Conservation (phyloP, 2,797 vertebrate genomes). For the Argyrosomus regius region DNA sequence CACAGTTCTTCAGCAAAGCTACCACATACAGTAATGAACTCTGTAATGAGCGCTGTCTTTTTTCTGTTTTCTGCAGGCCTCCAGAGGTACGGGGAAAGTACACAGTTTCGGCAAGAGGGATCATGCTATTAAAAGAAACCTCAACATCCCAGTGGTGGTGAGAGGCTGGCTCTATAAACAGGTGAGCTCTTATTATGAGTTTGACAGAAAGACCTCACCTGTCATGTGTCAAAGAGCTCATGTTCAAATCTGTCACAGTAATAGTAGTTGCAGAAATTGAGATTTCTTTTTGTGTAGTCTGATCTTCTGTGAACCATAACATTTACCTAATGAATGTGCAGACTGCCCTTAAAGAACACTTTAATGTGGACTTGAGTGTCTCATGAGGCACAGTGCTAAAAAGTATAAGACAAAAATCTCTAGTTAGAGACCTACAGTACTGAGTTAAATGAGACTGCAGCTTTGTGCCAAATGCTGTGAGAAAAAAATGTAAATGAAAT, state of each 20-base stretch:
- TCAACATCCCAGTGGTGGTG: slow-evolving; percentile 94
- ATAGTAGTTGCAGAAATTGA: background rate
- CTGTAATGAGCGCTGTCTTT: slow-evolving; percentile 11
- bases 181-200: slow-evolving; percentile 81
- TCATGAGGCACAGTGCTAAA: background rate
- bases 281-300: background rate
- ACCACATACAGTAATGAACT: slow-evolving; percentile 8
- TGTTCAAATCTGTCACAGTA: background rate
- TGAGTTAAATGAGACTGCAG: slow-evolving; percentile 12
- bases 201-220: background rate
- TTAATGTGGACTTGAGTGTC: slow-evolving; percentile 3
- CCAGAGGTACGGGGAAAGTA: slow-evolving; percentile 89
- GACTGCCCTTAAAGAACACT: background rate
- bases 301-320: background rate
- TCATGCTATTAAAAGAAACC: slow-evolving; percentile 96
- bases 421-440: background rate
- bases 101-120: slow-evolving; percentile 98
- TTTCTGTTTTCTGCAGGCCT: slow-evolving; percentile 79
- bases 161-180: slow-evolving; percentile 99
- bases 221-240: too few species aligned
- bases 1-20: slow-evolving; percentile 19
- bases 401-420: background rate
- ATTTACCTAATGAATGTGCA: slow-evolving; percentile 7
- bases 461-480: slow-evolving; percentile 18
- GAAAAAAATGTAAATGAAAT: slow-evolving; percentile 8